phyloP scores from a whole-genome alignment of 64 coral and sea anemone species.

The Montipora sp. region DNA sequence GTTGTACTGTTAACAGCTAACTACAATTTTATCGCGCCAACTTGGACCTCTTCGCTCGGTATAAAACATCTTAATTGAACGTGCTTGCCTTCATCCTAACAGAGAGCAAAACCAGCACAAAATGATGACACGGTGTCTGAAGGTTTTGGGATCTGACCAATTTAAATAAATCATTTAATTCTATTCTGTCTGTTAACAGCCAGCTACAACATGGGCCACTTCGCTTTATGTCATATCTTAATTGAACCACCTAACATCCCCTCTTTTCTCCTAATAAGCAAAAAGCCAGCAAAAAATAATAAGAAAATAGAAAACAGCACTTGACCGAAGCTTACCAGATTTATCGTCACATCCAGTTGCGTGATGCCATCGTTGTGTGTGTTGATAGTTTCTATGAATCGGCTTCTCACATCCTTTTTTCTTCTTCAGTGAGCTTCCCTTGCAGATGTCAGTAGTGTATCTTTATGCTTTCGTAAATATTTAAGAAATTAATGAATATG shows the following conservation, averaged over 20 bases:
- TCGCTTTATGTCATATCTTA: not conserved
- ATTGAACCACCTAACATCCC: slow-evolving; percentile 8
- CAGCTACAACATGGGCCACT: not conserved
- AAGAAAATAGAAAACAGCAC: not conserved
- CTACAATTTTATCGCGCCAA: too few species aligned
- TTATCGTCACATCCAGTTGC: not conserved
- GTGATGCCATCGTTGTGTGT: not conserved
- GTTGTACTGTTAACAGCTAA: too few species aligned
- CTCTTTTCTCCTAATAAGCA: not conserved
- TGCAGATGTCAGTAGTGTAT: slow-evolving; percentile 23
- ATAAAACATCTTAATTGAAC: too few species aligned
- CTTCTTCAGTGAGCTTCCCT: not conserved
- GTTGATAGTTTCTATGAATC: not conserved
- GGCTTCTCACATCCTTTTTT: not conserved
- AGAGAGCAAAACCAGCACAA: too few species aligned
- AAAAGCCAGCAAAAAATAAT: not conserved
- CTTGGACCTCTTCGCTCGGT: too few species aligned
- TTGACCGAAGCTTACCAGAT: not conserved
- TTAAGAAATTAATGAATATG: slow-evolving; percentile 43
- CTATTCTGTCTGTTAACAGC: not conserved
- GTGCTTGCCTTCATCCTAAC: too few species aligned
- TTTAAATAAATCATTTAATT: not conserved
- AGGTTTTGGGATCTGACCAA: not conserved
- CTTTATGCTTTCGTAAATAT: slow-evolving; percentile 10
- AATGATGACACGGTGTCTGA: too few species aligned